phyloP scores from a whole-genome alignment of 2,113 vertebrate species.

The Albula goreensis region DNA sequence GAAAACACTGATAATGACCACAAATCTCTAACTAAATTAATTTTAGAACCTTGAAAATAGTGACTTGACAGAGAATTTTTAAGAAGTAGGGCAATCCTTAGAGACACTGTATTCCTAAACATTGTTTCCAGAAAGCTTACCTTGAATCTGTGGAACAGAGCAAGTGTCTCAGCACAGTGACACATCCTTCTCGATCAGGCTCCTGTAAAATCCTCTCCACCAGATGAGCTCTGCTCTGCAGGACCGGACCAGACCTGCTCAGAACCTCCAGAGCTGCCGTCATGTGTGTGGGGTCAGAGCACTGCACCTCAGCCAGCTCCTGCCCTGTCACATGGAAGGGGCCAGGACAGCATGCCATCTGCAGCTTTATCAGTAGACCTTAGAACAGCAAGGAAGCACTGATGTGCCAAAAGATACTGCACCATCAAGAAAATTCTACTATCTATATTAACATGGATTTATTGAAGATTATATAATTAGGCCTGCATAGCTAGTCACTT shows the following conservation, averaged over 20 bases:
- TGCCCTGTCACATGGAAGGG: not conserved
- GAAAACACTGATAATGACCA: too few species aligned
- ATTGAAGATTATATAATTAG: too few species aligned
- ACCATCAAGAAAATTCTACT: too few species aligned
- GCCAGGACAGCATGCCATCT: constrained; percentile 25
- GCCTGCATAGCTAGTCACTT: too few species aligned
- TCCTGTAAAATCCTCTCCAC: constrained; percentile 35
- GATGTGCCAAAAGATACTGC: not conserved
- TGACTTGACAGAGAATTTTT: too few species aligned
- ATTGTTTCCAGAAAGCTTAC: constrained; percentile 24
- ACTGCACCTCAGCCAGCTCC: constrained; percentile 33
- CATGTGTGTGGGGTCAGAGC: constrained; percentile 29
- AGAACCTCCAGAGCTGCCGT: constrained; percentile 38
- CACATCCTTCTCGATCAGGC: constrained; percentile 21
- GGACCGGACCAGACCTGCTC: constrained; percentile 11
- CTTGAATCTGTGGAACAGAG: constrained; percentile 36
- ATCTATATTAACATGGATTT: too few species aligned
- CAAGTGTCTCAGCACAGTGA: constrained; percentile 31
- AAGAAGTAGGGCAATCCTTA: too few species aligned
- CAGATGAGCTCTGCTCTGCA: constrained; percentile 26
- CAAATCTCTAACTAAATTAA: too few species aligned
- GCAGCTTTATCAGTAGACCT: not conserved
- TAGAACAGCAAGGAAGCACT: not conserved
- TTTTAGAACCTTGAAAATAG: too few species aligned
- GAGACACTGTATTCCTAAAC: not conserved